A percentile compares a stretch with the other conserved stretches of the same genome.
Conservation (phyloP, 2,888 invertebrate genomes). For the Corbicula japonica region DNA sequence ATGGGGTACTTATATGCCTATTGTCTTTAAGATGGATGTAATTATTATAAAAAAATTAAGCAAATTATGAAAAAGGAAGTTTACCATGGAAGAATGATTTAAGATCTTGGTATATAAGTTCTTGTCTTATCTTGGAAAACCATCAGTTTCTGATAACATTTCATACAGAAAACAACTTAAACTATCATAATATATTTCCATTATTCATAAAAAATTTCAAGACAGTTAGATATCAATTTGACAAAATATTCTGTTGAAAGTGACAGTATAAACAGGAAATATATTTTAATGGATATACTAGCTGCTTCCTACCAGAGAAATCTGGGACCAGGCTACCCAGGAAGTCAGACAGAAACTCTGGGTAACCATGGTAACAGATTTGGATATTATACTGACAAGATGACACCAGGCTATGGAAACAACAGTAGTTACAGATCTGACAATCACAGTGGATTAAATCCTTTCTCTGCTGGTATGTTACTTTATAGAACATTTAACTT, state of each 20-base stretch:
- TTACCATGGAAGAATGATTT: conserved; percentile 21
- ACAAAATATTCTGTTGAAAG: neutral
- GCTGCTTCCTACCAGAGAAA: conserved; percentile 31
- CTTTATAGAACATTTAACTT: neutral
- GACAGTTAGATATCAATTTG: too few relatives aligned
- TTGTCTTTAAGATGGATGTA: conserved; percentile 11
- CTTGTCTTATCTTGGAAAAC: conserved; percentile 38
- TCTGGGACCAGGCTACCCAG: conserved; percentile 4
- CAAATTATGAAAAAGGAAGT: conserved; percentile 31
- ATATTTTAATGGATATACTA: conserved; percentile 48
- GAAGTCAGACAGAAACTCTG: neutral
- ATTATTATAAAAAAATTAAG: conserved; percentile 26
- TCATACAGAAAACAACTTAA: conserved; percentile 3
- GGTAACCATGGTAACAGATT: conserved; percentile 7
- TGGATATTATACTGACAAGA: conserved; percentile 20
- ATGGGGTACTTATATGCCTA: conserved; percentile 3
- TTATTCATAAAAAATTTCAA: neutral
- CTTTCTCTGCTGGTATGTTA: conserved; percentile 22
- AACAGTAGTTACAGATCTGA: conserved; percentile 20
- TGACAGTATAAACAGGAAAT: neutral
- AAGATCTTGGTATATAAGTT: conserved; percentile 44
- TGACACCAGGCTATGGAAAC: conserved; percentile 26
- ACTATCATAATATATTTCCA: neutral
- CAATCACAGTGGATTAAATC: conserved; percentile 27
- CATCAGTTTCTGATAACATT: conserved; percentile 44